A percentile compares a stretch with the other conserved stretches of the same genome.
Conservation (phyloP, 2,797 vertebrate genomes). For the Brachyalestes nurse region DNA sequence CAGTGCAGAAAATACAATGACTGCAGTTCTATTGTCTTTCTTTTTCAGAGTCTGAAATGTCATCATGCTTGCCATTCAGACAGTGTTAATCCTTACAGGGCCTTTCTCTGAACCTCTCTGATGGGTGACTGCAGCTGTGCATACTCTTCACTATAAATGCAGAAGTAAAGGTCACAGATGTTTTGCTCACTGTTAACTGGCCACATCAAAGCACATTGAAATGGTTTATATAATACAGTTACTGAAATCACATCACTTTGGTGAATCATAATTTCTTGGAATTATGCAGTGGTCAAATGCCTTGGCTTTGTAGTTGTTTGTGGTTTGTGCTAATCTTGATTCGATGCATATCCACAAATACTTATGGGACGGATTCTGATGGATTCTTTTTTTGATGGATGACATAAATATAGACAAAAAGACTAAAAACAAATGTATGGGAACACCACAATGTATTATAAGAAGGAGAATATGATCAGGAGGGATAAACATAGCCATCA, state of each 20-base stretch:
- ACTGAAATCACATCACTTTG: too few species aligned
- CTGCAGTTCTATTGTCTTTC: constrained; percentile 31
- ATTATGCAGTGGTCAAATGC: not conserved
- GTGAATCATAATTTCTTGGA: not conserved
- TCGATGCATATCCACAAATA: not conserved
- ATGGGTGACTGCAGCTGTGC: constrained; percentile 54
- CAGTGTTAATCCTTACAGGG: constrained; percentile 54
- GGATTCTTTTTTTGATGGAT: not conserved
- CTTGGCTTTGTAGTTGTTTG: not conserved
- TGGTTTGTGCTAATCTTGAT: not conserved
- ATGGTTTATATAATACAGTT: not conserved
- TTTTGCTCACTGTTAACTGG: not conserved
- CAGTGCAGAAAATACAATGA: not conserved
- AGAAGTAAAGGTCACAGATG: constrained; percentile 18
- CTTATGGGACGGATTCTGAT: not conserved
- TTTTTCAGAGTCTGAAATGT: constrained; percentile 42
- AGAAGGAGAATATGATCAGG: not conserved
- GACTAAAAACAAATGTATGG: not conserved
- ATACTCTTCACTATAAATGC: constrained; percentile 4
- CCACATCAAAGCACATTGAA: not conserved
- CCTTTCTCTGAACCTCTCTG: constrained; percentile 30
- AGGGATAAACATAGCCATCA: not conserved
- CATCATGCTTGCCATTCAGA: constrained; percentile 26
- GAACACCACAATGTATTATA: constrained; percentile 18
- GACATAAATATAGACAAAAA: not conserved